phyloP scores from a whole-genome alignment of 2,888 invertebrate species.

The Machimus atricapillus region DNA sequence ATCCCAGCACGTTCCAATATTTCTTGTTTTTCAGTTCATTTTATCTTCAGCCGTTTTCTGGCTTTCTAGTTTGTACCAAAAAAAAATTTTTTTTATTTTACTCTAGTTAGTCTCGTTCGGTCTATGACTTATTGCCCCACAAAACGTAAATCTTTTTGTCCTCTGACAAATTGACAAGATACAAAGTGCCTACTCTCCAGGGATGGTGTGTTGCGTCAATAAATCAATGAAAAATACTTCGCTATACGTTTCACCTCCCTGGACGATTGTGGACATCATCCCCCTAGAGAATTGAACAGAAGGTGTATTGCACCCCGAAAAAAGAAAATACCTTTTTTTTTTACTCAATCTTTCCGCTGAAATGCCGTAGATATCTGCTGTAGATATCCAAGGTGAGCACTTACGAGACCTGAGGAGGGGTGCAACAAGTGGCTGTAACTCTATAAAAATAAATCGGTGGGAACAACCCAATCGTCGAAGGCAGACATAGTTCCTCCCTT shows the following conservation, averaged over 20 bases:
- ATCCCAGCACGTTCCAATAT: slow-evolving; percentile 4
- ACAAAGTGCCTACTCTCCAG: slow-evolving; percentile 23
- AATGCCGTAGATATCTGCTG: background rate
- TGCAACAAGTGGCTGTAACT: background rate
- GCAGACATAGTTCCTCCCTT: background rate
- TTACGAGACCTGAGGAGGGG: background rate
- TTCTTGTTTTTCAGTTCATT: slow-evolving; percentile 1
- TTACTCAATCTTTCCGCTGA: background rate
- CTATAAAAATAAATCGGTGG: background rate
- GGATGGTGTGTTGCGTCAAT: slow-evolving; percentile 15
- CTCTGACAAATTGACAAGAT: slow-evolving; percentile 29
- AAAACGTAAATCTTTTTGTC: slow-evolving; percentile 6
- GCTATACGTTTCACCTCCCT: background rate
- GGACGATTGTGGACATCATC: background rate
- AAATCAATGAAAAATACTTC: slow-evolving; percentile 20
- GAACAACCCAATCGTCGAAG: background rate
- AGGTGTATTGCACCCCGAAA: background rate
- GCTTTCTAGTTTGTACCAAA: background rate
- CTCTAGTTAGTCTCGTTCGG: background rate
- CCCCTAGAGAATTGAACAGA: background rate
- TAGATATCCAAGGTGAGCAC: background rate
- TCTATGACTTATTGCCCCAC: background rate
- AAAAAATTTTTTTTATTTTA: background rate
- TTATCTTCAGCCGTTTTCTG: background rate
- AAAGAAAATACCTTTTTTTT: background rate